A percentile compares a stretch with the other conserved stretches of the same genome.
phyloP scores from a whole-genome alignment of 2,888 invertebrate genomes.

The Agrochola macilenta region DNA sequence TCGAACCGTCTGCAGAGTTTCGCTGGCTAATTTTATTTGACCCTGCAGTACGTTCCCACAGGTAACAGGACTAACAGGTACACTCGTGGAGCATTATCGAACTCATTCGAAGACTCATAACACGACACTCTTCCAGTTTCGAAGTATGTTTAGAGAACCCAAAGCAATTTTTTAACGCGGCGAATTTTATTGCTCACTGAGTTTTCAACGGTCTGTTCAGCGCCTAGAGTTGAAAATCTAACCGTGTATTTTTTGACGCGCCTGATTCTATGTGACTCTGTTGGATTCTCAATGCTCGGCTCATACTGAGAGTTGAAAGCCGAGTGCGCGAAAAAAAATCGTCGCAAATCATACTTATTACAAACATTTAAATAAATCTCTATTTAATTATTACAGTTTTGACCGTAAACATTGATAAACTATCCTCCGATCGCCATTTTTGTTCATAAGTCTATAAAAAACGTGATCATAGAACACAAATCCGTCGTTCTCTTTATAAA shows the following conservation, averaged over 20 bases:
- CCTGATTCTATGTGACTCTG: not conserved
- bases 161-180: not conserved
- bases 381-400: slow-evolving; percentile 44
- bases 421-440: slow-evolving; percentile 41
- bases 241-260: not conserved
- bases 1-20: too few relatives aligned
- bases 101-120: not conserved
- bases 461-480: slow-evolving; percentile 62
- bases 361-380: not conserved
- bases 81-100: too few relatives aligned
- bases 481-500: slow-evolving; percentile 56
- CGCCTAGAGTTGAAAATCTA: not conserved
- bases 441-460: slow-evolving; percentile 59
- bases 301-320: not conserved
- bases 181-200: not conserved
- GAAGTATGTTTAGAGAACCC: not conserved
- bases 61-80: too few relatives aligned
- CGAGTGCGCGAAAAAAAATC: not conserved
- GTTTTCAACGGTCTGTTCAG: not conserved
- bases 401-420: slow-evolving; percentile 50
- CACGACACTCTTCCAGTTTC: not conserved
- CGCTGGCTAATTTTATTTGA: too few relatives aligned
- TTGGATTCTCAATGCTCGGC: not conserved
- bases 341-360: too few relatives aligned
- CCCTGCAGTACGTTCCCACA: too few relatives aligned